Percentiles rank a stretch among this genome's conserved stretches.
These are phyloP conservation scores for Stegostoma tigrinum DNA, from an alignment of 2,113 vertebrate species.

Conservation along the genomic window DNA sequence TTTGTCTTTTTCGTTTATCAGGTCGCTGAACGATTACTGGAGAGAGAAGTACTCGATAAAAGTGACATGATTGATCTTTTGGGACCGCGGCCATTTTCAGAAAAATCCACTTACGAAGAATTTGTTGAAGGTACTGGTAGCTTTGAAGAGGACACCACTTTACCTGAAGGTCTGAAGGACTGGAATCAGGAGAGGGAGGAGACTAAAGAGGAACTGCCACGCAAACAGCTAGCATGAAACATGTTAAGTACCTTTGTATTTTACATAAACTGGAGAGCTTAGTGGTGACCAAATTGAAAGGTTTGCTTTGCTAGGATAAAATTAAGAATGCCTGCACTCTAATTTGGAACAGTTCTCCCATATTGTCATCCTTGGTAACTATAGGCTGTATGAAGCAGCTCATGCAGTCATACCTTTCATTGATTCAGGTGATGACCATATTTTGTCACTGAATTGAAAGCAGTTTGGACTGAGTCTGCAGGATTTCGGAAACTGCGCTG, in stretches of 20 bases:
- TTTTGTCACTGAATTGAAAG: background rate
- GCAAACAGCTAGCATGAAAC: background rate
- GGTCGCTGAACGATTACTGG: conserved; percentile 54
- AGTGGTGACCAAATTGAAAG: background rate
- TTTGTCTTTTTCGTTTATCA: conserved; percentile 34
- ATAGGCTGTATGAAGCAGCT: background rate
- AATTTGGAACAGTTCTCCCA: background rate
- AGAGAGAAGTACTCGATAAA: conserved; percentile 58
- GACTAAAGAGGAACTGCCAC: background rate
- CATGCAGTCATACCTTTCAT: background rate
- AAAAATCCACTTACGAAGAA: conserved; percentile 55
- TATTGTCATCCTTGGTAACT: background rate
- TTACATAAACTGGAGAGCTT: background rate
- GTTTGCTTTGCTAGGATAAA: background rate
- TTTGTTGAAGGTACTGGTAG: conserved; percentile 55
- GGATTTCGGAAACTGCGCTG: background rate
- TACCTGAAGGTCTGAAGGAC: conserved; percentile 53
- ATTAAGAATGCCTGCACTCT: background rate
- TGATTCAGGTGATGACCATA: background rate
- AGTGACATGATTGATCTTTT: conserved; percentile 51
- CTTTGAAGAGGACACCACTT: conserved; percentile 55
- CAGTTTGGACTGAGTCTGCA: background rate
- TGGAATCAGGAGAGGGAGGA: conserved; percentile 47
- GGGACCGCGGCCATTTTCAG: conserved; percentile 50
- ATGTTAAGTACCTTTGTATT: background rate